phyloP scores from a whole-genome alignment of 2,113 vertebrate species.

The Corythaeola cristata region DNA sequence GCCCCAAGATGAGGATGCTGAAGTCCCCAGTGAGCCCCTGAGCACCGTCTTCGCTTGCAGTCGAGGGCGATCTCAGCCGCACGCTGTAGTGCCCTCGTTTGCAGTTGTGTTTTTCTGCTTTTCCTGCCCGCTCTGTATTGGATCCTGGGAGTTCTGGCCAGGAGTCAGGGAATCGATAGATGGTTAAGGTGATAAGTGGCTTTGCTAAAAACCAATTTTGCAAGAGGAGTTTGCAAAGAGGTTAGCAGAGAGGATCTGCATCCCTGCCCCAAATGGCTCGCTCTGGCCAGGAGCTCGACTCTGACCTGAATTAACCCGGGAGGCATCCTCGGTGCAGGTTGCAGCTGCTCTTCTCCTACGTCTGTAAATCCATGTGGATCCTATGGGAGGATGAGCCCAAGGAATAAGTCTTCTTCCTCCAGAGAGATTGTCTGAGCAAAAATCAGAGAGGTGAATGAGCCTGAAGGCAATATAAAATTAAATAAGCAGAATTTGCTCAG shows the following conservation, averaged over 20 bases:
- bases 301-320: background rate
- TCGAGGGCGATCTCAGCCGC: accelerated
- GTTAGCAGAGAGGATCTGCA: background rate
- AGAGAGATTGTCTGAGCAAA: background rate
- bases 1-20: background rate
- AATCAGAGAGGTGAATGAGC: background rate
- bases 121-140: background rate
- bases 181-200: conserved; percentile 58
- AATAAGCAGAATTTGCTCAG: background rate
- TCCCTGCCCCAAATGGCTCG: background rate
- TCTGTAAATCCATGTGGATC: background rate
- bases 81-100: background rate
- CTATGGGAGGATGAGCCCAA: background rate
- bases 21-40: background rate
- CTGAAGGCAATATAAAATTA: background rate
- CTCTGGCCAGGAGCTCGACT: background rate
- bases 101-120: background rate
- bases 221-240: conserved; percentile 30
- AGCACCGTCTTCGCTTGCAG: background rate
- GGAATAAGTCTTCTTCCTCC: background rate
- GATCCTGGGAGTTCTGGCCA: conserved; percentile 1
- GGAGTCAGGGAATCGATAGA: conserved; percentile 27
- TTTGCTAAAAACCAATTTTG: conserved; percentile 52
- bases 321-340: accelerated
- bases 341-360: accelerated